Evolutionary conservation across 1,140 invertebrate species (phyloP), one percentile per base, ranked within the genome.

Genomic region (Berghia stephanieae): DNA sequence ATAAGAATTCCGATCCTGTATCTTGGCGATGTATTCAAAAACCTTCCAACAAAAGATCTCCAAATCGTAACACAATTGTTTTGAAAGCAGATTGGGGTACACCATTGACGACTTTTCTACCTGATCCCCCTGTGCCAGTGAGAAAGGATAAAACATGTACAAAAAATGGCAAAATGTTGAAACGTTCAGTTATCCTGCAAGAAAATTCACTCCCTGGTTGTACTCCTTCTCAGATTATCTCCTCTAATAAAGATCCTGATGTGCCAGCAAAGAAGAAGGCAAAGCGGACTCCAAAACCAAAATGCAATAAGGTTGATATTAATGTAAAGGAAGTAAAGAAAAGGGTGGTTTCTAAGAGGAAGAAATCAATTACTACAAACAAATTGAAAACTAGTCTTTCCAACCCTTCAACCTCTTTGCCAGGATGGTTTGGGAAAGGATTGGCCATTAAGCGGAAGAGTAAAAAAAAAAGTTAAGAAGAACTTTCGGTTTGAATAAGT

Each of bases 351-450:
- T 27, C n/a, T 3, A 71, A 27, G 60, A 66, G 2, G 55, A 71
- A 13, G 60, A 21, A n/a, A 10, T 42, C 69, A 63, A 77, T 21
- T 38, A 16, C n/a, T 36, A 21, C 36, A 5, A n/a, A 31, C n/a
- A 55, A 74, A 46, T 73, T 43, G 49, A 70, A 42, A 68, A 70
- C 72, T 60, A 38, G 24, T 3, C 46, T 36, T 38, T 52, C 2
- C 60, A 40, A 16, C 36, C 27, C 73, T 60, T 24, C 55, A 2
- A 38, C 36, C 8, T 70, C 78, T 44, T 38, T 92, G 86, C 92
- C 92, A n/a, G 92, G 92, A 2, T 93, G 92, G 92, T 92, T 92
- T 85, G 92, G 92, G 1, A 92, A 92, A 87, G 92, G 92, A 3
- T 91, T 82, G 42, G 78, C 40, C 16, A 40, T 81, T 2, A 81